Evolutionary conservation across 2,888 invertebrate species (phyloP).

Genomic region (Liopterus haemorrhoidalis): DNA sequence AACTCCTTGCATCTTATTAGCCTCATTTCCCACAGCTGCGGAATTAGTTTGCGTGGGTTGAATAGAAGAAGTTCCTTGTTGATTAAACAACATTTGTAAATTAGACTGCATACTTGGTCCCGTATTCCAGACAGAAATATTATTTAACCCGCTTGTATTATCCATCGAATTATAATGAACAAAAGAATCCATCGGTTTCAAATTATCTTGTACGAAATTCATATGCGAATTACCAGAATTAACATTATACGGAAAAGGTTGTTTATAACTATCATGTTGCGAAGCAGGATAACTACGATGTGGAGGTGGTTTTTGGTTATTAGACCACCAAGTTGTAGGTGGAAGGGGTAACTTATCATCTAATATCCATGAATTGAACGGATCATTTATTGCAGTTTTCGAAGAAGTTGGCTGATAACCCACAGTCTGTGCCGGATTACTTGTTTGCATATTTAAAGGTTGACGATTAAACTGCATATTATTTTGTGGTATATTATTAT

Average conservation of each 20-base stretch:
- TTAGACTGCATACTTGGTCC: slow-evolving; percentile 11
- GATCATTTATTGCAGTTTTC: neutral
- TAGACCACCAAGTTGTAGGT: slow-evolving; percentile 32
- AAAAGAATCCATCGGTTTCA: slow-evolving; percentile 5
- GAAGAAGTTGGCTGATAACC: slow-evolving; percentile 8
- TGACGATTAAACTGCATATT: neutral
- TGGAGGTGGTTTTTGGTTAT: slow-evolving; percentile 21
- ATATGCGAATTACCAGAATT: too few species aligned
- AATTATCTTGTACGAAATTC: slow-evolving; percentile 6
- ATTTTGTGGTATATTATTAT: neutral
- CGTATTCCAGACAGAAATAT: slow-evolving; percentile 17
- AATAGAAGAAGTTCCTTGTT: too few species aligned
- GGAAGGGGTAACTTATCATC: slow-evolving; percentile 29
- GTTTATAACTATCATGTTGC: slow-evolving; percentile 10
- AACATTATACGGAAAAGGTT: slow-evolving; percentile 6
- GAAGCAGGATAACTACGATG: slow-evolving; percentile 8
- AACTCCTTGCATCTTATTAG: too few species aligned
- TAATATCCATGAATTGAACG: slow-evolving; percentile 28
- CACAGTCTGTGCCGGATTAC: neutral
- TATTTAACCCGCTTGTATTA: slow-evolving; percentile 10
- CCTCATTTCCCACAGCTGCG: too few species aligned
- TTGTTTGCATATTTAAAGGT: neutral
- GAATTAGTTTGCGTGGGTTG: too few species aligned
- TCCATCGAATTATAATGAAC: neutral
- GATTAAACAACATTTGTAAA: slow-evolving; percentile 12